A percentile compares a stretch with the other conserved stretches of the same genome.
phyloP scores from a whole-genome alignment of 2,113 vertebrate genomes.

The Rhinolophus ferrumequinum region DNA sequence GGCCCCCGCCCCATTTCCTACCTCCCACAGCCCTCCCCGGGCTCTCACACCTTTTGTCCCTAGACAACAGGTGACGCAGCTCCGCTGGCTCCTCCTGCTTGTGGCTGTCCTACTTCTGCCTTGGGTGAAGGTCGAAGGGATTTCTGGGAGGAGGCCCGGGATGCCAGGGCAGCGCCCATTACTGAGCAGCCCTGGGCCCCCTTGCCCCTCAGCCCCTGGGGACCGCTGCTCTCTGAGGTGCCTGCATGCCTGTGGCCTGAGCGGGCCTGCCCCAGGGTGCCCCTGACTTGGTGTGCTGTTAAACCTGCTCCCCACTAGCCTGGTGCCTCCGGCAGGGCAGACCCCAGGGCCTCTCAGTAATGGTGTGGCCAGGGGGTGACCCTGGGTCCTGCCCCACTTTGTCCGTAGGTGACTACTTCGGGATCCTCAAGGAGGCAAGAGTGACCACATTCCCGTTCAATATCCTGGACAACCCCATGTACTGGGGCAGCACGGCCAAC shows the following conservation, averaged over 20 bases:
- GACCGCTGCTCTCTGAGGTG: fast-evolving
- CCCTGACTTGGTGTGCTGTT: too few species aligned
- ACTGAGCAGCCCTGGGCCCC: fast-evolving
- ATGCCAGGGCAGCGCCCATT: background rate
- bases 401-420: constrained; percentile 95
- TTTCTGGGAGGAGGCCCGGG: background rate
- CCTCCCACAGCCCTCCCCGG: background rate
- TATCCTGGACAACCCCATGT: constrained; percentile 95
- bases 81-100: background rate
- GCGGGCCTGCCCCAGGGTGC: too few species aligned
- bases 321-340: background rate
- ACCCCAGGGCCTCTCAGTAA: background rate
- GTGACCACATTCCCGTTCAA: constrained; percentile 95
- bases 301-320: fast-evolving
- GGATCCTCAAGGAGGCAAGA: constrained; percentile 94
- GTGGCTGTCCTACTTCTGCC: constrained; percentile 46
- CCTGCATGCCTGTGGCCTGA: background rate
- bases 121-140: fast-evolving
- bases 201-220: background rate
- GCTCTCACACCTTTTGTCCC: background rate
- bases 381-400: background rate
- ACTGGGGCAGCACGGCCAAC: constrained; percentile 95
- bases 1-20: constrained; percentile 19
- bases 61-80: background rate
- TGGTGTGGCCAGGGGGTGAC: background rate